Conservation (phyloP, 2,888 invertebrate genomes). For the Mythimna vitellina region DNA sequence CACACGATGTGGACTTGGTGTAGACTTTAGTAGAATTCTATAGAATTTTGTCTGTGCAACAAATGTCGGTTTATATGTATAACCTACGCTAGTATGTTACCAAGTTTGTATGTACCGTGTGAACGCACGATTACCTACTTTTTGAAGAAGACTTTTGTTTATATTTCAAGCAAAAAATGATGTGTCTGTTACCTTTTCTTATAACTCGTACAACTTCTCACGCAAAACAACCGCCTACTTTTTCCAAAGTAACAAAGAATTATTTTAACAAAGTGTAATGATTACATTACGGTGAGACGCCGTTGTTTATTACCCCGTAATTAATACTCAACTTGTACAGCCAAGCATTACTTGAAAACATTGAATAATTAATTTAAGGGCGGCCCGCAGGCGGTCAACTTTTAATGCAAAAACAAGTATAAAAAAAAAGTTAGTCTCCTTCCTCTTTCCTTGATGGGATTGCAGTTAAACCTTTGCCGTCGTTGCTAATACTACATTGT, state of each 20-base stretch:
- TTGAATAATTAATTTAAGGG: slow-evolving; percentile 59
- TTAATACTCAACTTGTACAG: slow-evolving; percentile 55
- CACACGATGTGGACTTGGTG: no score
- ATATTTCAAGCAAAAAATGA: slow-evolving; percentile 3
- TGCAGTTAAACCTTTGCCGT: slow-evolving; percentile 54
- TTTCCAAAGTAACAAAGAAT: slow-evolving; percentile 32
- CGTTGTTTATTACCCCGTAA: slow-evolving; percentile 56
- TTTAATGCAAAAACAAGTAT: slow-evolving; percentile 48
- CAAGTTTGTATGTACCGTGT: no score
- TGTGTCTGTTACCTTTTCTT: slow-evolving; percentile 7
- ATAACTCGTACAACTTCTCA: slow-evolving; percentile 8
- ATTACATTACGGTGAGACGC: slow-evolving; percentile 52
- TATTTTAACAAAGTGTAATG: slow-evolving; percentile 48
- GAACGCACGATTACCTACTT: no score
- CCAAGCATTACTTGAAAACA: slow-evolving; percentile 52
- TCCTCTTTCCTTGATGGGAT: slow-evolving; percentile 53
- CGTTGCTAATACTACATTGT: slow-evolving; percentile 39
- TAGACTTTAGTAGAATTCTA: no score
- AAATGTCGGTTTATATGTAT: no score
- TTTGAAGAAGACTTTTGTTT: neutral
- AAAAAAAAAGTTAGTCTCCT: slow-evolving; percentile 42
- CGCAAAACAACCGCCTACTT: neutral
- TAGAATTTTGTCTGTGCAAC: no score
- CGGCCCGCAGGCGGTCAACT: slow-evolving; percentile 33
- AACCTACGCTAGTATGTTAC: no score